phyloP scores from a whole-genome alignment of 2,888 invertebrate species.

The Ornithoptera alexandrae region DNA sequence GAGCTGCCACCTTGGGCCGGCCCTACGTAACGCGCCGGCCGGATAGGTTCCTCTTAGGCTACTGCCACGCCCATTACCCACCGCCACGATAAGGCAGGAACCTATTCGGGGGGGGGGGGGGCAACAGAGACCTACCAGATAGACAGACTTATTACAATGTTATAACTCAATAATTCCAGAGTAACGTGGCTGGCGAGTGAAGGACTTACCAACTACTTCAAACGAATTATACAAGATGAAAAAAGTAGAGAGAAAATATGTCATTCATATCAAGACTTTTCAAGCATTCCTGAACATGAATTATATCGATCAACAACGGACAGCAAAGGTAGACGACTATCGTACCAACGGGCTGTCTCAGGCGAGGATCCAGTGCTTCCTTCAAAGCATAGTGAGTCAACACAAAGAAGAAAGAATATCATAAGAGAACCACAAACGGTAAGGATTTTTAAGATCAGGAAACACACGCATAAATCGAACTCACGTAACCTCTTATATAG shows the following conservation, averaged over 20 bases:
- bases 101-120: too few relatives aligned
- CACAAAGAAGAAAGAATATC: slow-evolving; percentile 45
- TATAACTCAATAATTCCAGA: slow-evolving; percentile 44
- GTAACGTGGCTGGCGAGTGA: slow-evolving; percentile 73
- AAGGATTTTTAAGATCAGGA: slow-evolving; percentile 29
- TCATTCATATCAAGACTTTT: slow-evolving; percentile 61
- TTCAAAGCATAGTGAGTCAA: slow-evolving; percentile 47
- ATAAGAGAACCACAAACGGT: slow-evolving; percentile 58
- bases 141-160: too few relatives aligned
- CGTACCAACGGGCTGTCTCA: slow-evolving; percentile 70
- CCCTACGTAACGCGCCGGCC: too few relatives aligned
- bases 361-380: slow-evolving; percentile 62
- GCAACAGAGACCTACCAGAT: too few relatives aligned
- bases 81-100: too few relatives aligned
- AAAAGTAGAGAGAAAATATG: slow-evolving; percentile 49
- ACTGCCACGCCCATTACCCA: too few relatives aligned
- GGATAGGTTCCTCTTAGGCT: too few relatives aligned
- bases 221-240: slow-evolving; percentile 63
- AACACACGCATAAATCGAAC: neutral
- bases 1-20: too few relatives aligned
- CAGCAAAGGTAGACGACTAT: slow-evolving; percentile 62
- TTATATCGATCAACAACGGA: slow-evolving; percentile 43
- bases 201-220: slow-evolving; percentile 63
- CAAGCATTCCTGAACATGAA: slow-evolving; percentile 55
- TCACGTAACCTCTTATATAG: neutral